These are phyloP conservation scores for Parnassius orleans DNA, from an alignment of 2,888 invertebrate species.

Conservation along the genomic window DNA sequence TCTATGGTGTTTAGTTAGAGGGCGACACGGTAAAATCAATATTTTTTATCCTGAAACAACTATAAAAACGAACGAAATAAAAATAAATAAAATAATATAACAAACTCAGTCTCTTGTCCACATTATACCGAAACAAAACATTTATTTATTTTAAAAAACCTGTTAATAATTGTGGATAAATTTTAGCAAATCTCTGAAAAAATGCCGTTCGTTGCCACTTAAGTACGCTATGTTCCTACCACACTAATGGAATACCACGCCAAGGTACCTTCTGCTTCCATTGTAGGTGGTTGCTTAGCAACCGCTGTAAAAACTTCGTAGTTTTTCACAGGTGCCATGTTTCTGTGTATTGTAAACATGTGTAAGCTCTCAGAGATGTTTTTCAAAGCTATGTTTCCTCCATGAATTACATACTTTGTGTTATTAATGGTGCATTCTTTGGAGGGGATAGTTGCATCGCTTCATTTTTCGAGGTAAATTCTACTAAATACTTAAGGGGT, in stretches of 20 bases:
- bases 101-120: no score
- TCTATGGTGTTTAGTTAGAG: no score
- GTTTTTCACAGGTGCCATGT: conserved; percentile 37
- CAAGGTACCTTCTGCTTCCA: not conserved
- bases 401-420: conserved; percentile 40
- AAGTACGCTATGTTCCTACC: not conserved
- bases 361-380: conserved; percentile 43
- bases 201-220: not conserved
- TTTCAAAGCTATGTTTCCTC: conserved; percentile 53
- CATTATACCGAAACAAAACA: no score
- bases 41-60: no score
- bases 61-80: no score
- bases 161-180: no score
- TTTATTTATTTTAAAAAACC: no score
- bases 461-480: conserved; percentile 13
- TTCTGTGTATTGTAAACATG: conserved; percentile 43
- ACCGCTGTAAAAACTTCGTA: conserved; percentile 51
- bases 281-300: conserved; percentile 50
- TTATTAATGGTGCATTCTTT: conserved; percentile 9
- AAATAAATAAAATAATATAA: no score
- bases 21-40: no score
- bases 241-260: not conserved
- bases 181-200: no score
- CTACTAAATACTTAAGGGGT: not conserved
- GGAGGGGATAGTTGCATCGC: not conserved